Evolutionary conservation across 2,797 vertebrate genomes (phyloP), one percentile per base, ranked within the genome.

Genomic region (Sitta carolinensis): DNA sequence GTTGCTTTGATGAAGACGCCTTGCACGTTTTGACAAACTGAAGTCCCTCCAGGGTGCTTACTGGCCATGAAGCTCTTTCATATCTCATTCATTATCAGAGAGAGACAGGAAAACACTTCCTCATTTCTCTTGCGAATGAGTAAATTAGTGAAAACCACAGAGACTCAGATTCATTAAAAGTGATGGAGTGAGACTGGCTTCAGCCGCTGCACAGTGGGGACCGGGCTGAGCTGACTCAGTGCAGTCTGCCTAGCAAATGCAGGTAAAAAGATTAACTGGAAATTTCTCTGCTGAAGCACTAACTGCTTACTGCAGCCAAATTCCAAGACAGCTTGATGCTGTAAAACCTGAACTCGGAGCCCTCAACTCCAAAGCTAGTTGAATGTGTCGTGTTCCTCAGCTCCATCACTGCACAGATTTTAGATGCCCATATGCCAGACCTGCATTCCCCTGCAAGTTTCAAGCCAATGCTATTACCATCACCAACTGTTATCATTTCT

Each of bases 21-120:
- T 91, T 64, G 90, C 83, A 90, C 25, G 8, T 97, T 95, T 92
- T 97, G 97, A 97, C 96, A 96, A 96, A 96, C 95, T 96, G 84
- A 70, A 80, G 95, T 97, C 95, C 96, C 97, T 97, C 95, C 93
- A 96, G 97, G 96, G 93, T 93, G 96, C 95, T 97, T 96, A 97
- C 96, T 95, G 96, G 92, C 97, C 96, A 97, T 97, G 97, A 97
- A 97, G 73, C 89, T 97, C 96, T 96, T 97, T 97, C 97, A 95
- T 96, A 96, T 97, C 96, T 97, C 96, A 97, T 97, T 97, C 96
- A 96, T 97, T 97, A 97, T 94, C 64, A 1, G 88, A 86, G 95
- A 93, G 78, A 96, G 95, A 94, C 76, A 94, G 95, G 94, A 91
- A 96, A 96, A 96, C 80, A 96, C 94, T 95, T 95, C 93, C 96